Base-by-base conservation (phyloP, 2,113 vertebrate species). In the Oreochromis tanganicae region DNA sequence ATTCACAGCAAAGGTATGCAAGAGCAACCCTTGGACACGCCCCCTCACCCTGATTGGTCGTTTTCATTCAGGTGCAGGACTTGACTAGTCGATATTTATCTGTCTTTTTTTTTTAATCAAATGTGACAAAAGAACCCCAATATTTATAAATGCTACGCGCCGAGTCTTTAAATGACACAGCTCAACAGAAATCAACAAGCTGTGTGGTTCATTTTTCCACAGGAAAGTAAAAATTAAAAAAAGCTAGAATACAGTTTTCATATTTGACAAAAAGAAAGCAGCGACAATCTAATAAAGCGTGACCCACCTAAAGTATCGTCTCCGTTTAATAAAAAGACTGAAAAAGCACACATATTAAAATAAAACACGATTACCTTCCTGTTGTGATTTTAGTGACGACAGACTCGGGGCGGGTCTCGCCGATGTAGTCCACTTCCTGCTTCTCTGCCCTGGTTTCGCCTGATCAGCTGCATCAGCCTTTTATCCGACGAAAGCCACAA, bases 381-480 rank as follows among this genome's bases (percentile, higher is more conserved):
- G 24, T 19, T 50, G 16, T 3, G 12, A 10, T 52, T 55, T 21
- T 29, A 78, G 8, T 92, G 92, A 94, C 88, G 91, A 43, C 90
- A 87, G 6, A 14, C 17, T n/a, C 0, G 84, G 90, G 92, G 92
- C 84, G 91, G 68, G 48, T 19, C 86, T 24, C 55, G 68, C 84
- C 73, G 63, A 7, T 94, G 91, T 90, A 91, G 90, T 95, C 85
- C 92, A 90, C 94, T 97, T 96, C 95, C 96, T 96, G 95, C 90
- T 94, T 94, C 87, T 94, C 84, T 88, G 79, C 88, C 81, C 89
- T 89, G 93, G 87, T 87, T 89, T 92, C 84, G 85, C 75, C 88
- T 73, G 92, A 91, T 93, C 94, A 91, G 92, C 92, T 91, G 89
- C 92, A 89, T 89, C 91, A 75, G 85, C 83, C 54, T 46, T 90